These are phyloP conservation scores for Callocephalon fimbriatum DNA, from an alignment of 2,113 vertebrate species.

Conservation along the genomic window DNA sequence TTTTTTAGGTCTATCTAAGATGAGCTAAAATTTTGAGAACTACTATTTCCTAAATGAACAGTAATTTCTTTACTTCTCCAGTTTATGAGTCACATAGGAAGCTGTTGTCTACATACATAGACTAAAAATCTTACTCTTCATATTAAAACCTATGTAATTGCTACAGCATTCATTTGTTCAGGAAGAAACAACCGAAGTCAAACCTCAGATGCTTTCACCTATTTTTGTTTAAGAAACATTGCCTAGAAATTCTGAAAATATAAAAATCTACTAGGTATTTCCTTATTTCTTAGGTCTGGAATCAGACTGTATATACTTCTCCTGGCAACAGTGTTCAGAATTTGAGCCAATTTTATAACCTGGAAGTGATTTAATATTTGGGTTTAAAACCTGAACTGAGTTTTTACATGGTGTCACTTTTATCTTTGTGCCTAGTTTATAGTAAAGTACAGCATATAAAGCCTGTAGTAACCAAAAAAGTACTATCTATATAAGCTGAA, in stretches of 20 bases:
- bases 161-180: background rate
- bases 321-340: background rate
- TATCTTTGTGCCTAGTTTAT: background rate
- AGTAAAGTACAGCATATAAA: background rate
- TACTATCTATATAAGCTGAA: background rate
- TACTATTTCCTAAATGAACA: background rate
- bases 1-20: background rate
- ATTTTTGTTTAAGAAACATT: background rate
- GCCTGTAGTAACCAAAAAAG: background rate
- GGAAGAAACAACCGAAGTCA: background rate
- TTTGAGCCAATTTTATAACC: background rate
- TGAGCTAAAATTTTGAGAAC: background rate
- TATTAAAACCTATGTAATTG: background rate
- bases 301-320: background rate
- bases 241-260: background rate
- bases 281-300: background rate
- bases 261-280: background rate
- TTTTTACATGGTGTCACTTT: background rate
- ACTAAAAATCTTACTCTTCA: background rate
- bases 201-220: background rate
- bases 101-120: background rate
- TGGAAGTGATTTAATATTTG: background rate
- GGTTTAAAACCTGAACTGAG: background rate
- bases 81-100: accelerated
- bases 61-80: background rate